Evolutionary conservation across 1,140 invertebrate genomes (phyloP), one percentile per base, ranked within the genome.

Genomic region (Drosophila mojavensis): DNA sequence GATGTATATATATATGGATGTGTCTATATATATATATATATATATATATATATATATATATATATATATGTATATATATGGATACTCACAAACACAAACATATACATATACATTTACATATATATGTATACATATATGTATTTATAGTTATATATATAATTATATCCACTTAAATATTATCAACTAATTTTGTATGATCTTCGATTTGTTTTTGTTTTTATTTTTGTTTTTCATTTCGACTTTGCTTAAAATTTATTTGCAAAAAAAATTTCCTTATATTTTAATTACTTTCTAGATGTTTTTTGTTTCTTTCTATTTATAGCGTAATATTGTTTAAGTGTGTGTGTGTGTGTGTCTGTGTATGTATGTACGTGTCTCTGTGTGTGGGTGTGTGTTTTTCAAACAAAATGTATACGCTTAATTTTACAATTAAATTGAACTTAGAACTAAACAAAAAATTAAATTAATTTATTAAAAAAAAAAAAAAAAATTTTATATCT

Each of bases 401-500:
- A 86, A 86, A 86, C 83, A 79, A 76, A 83, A 65, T 77, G 50
- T 56, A 75, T 70, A 78, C 66, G 79, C 75, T 81, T 78, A 82
- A 67, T 82, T 78, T 39, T 83, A 83, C 79, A 86, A 86, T 86
- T 86, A 65, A 76, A 81, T 86, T 86, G 82, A 86, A 86, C 81
- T 86, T 81, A 86, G 67, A 86, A 86, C 78, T 81, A 86, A 86
- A 86, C 75, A 86, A 86, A 86, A 86, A 78, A 65, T 59, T 74
- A 41, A 74, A 59, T 69, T 69, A 71, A 63, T 69, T 30, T 30
- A n/a, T n/a, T n/a, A 33, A 33, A 33, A 33, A 58, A 68, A 33
- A 67, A 78, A 70, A 72, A 79, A 71, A 81, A 75, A 61, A 58
- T n/a, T n/a, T 20, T 36, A 45, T 59, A 10, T 41, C 7, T 36